Evolutionary conservation across 92 coral and sea anemone genomes (phyloP).

Genomic region (Bergia puertoricense): DNA sequence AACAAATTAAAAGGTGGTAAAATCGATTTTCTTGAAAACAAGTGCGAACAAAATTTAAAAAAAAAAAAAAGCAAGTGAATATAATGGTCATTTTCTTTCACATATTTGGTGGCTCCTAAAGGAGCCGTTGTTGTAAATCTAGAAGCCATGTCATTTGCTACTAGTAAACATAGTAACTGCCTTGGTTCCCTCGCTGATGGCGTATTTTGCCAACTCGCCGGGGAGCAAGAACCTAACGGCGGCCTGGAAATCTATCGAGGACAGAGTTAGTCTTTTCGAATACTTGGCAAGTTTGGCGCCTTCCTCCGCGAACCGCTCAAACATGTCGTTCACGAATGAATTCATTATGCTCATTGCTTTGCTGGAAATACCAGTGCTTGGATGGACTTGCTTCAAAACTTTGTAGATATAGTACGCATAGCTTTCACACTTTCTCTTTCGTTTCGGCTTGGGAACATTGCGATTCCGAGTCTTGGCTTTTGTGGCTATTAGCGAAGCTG

Average conservation of each 20-base stretch:
- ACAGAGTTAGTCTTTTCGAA: slow-evolving; percentile 9
- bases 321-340: slow-evolving; percentile 36
- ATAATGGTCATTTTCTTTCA: slow-evolving; percentile 16
- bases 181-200: slow-evolving; percentile 37
- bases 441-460: not conserved
- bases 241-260: slow-evolving; percentile 23
- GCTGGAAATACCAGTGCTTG: slow-evolving; percentile 18
- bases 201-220: slow-evolving; percentile 17
- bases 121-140: slow-evolving; percentile 48
- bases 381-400: slow-evolving; percentile 29
- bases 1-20: too few species aligned
- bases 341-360: slow-evolving; percentile 36
- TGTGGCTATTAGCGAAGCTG: not conserved
- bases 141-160: not conserved
- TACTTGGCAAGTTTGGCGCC: slow-evolving; percentile 13
- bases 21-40: too few species aligned
- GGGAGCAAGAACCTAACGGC: slow-evolving; percentile 19
- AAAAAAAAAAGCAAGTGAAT: not conserved
- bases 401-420: not conserved
- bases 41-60: not conserved
- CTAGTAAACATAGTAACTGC: slow-evolving; percentile 29
- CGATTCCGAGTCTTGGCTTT: not conserved
- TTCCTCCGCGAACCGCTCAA: slow-evolving; percentile 23
- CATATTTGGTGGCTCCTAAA: slow-evolving; percentile 62
- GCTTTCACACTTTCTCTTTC: not conserved